Percentiles rank a stretch among this genome's conserved stretches.
These are phyloP conservation scores for Protobothrops mucrosquamatus DNA, from an alignment of 2,113 vertebrate species.

Conservation along the genomic window DNA sequence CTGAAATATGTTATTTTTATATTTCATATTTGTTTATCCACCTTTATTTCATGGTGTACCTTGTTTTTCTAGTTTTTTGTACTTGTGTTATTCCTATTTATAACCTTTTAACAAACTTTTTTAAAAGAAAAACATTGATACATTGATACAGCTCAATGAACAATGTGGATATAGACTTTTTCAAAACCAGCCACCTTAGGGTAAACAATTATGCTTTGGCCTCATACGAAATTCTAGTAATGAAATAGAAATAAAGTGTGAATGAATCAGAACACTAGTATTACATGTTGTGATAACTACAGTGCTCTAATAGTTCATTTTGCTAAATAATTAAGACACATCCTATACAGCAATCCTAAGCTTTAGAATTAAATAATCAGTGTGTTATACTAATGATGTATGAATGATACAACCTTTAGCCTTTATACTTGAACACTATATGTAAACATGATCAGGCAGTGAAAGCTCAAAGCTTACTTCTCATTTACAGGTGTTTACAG, in stretches of 20 bases:
- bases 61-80: neutral
- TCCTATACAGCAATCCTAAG: neutral
- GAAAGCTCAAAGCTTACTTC: slow-evolving; percentile 25
- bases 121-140: neutral
- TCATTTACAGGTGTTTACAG: slow-evolving; percentile 83
- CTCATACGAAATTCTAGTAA: neutral
- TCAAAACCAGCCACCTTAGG: neutral
- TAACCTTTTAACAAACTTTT: neutral
- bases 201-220: neutral
- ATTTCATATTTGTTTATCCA: neutral
- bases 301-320: neutral
- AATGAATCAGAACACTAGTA: neutral
- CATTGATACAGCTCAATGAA: neutral
- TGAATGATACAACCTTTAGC: neutral
- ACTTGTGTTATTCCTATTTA: neutral
- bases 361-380: neutral
- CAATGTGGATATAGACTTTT: neutral
- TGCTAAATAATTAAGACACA: neutral
- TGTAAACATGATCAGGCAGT: neutral
- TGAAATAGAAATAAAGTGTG: neutral
- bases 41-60: neutral
- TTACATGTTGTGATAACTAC: neutral
- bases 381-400: neutral
- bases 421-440: neutral
- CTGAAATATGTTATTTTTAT: neutral